Conservation (phyloP, 1,140 invertebrate genomes). For the Anastrepha ludens region DNA sequence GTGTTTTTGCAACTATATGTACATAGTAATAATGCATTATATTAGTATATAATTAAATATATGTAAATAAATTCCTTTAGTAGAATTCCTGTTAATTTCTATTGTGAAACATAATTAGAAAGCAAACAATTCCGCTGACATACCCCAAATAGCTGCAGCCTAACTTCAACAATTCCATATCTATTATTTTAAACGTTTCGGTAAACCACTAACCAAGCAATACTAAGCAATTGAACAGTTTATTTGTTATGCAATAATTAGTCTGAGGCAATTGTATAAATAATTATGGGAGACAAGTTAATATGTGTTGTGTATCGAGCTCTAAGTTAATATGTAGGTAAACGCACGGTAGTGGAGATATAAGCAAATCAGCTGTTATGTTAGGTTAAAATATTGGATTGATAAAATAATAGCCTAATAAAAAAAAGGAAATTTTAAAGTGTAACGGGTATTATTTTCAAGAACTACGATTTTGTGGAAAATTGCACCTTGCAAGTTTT, state of each 20-base stretch:
- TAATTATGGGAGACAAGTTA: too few relatives aligned
- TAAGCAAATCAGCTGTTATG: too few relatives aligned
- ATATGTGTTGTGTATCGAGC: too few relatives aligned
- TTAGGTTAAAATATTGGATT: too few relatives aligned
- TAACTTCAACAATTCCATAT: not conserved
- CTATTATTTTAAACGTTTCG: not conserved
- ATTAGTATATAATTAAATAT: not conserved
- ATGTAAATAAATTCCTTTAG: not conserved
- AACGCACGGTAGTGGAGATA: too few relatives aligned
- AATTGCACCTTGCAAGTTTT: too few relatives aligned
- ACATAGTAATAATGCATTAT: not conserved
- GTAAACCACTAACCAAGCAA: conserved; percentile 14
- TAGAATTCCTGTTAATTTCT: not conserved
- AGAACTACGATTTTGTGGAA: too few relatives aligned
- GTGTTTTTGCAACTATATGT: not conserved
- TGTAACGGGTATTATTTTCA: too few relatives aligned
- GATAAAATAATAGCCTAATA: too few relatives aligned
- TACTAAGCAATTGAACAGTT: not conserved
- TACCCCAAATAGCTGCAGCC: not conserved
- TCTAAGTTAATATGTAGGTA: too few relatives aligned
- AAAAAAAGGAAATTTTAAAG: too few relatives aligned
- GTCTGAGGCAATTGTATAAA: not conserved
- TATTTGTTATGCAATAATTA: conserved; percentile 17
- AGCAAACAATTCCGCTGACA: not conserved
- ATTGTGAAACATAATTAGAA: not conserved